Evolutionary conservation across 2,888 invertebrate species (phyloP), one percentile per base, ranked within the genome.

Genomic region (Heteromurus nitidus): DNA sequence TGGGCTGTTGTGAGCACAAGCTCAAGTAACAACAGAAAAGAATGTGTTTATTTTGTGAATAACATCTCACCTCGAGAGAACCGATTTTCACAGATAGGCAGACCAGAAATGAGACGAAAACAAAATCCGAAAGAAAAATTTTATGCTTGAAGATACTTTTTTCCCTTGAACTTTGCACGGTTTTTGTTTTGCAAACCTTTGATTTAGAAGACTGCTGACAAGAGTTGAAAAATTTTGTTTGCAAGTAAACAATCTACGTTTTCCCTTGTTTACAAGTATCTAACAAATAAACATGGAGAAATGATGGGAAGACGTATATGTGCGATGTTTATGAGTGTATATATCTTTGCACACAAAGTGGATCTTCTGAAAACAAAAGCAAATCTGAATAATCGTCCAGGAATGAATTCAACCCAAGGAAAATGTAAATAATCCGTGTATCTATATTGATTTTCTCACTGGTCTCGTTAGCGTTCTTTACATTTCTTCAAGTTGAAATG

Each of bases 151-250:
- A 68, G 11, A 50, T 47, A 24, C 16, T n/a, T 18, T 5, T n/a
- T 60, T 60, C 60, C 28, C 11, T 31, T 36, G 36, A 36, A 62
- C 31, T 26, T 30, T 73, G 72, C 47, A 62, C 30, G 24, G 13
- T 26, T 58, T 31, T 62, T 73, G 20, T 73, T 60, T 73, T 70
- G 55, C 42, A 53, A 68, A 18, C 55, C 55, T 22, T 70, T 70
- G 36, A 55, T 31, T 69, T 69, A 70, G 50, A 42, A 72, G 58
- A 26, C 26, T 72, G 72, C 44, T 72, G 60, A 73, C 50, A 62
- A 42, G 20, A 30, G 22, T 24, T 24, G 30, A 72, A 26, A 62
- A 28, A 47, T 62, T 73, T 50, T 65, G 3, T 53, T 50, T 53
- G 50, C 47, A 53, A 28, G 74, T 65, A 36, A 64, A 74, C 74